Base-by-base conservation (phyloP, 2,888 invertebrate genomes). In the Campoplex nolae region DNA sequence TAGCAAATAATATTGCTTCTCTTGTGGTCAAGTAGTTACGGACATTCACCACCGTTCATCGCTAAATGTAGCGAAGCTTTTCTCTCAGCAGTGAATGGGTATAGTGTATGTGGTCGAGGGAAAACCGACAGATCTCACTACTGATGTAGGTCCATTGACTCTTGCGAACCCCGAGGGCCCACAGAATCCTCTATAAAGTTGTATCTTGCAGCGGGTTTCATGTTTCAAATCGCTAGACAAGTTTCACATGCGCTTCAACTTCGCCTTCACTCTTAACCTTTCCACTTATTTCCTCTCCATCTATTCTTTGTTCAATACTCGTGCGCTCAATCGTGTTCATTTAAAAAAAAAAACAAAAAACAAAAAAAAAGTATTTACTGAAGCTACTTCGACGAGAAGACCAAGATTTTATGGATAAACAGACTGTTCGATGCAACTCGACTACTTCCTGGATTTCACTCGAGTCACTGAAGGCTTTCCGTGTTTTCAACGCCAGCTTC, bases 11-110 rank as follows among this genome's bases (percentile, higher is more conserved):
- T 38, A 68, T 48, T 45, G 45, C 13, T 45, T 11, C 13, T 45
- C 38, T 67, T 78, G 54, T 79, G 70, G 71, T 71, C 58, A 62
- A 79, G 79, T 58, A 71, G 70, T 58, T 58, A 71, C 35, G 58
- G 48, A 18, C 18, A 56, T 42, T 58, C n/a, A 32, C 68, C 56
- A 32, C 48, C 71, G 35, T 48, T 58, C 23, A 35, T 45, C 32
- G 28, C 18, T 68, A 51, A 58, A 58, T 58, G 23, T 68, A 56
- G 48, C 75, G 58, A 62, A 42, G n/a, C 42, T 42, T 75, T 77
- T 35, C 70, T 71, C 32, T 28, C 35, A 16, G 58, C 35, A 58
- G 45, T 45, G 48, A 79, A 58, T 6, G 28, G 58, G 45, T 45
- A 32, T 23, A 45, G 32, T 45, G 32, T 62, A 45, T 32, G 45